phyloP scores from a whole-genome alignment of 2,888 invertebrate species.

The Spicauda simplicius region DNA sequence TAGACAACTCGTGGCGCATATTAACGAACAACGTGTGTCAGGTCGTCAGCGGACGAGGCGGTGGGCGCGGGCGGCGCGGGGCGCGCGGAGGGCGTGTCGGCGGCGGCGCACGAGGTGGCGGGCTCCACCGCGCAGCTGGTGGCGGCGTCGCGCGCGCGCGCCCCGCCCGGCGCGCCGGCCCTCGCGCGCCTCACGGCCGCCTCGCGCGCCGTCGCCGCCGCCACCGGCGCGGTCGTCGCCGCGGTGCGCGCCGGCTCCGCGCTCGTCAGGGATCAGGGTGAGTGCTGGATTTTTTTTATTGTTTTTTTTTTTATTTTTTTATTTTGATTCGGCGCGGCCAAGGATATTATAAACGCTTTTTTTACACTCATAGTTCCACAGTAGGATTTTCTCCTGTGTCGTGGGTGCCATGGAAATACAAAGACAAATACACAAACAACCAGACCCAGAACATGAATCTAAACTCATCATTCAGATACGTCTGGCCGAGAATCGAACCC shows the following conservation, averaged over 20 bases:
- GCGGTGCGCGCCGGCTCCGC: conserved; percentile 96
- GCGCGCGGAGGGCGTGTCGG: conserved; percentile 96
- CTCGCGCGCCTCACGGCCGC: conserved; percentile 93
- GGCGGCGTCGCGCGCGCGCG: conserved; percentile 98
- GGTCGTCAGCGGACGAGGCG: conserved; percentile 55
- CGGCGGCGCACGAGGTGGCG: conserved; percentile 98
- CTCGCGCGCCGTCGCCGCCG: conserved; percentile 94
- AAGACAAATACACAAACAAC: too few species aligned
- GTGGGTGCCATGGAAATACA: too few species aligned
- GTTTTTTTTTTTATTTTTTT: too few species aligned
- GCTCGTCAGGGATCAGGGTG: conserved; percentile 92
- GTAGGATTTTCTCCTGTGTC: too few species aligned
- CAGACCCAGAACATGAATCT: too few species aligned
- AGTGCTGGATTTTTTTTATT: neutral
- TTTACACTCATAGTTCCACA: too few species aligned
- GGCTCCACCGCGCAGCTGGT: conserved; percentile 98
- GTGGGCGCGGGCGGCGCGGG: conserved; percentile 87
- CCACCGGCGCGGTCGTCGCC: conserved; percentile 96
- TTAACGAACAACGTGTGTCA: neutral
- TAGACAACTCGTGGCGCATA: too few species aligned
- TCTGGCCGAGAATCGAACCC: too few species aligned
- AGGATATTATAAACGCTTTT: too few species aligned
- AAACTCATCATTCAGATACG: too few species aligned
- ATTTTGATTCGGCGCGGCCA: too few species aligned
- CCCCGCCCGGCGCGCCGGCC: conserved; percentile 92